A percentile compares a stretch with the other conserved stretches of the same genome.
Conservation (phyloP, 53 echinoderm and acorn worm genomes). For the Apostichopus leukothele region DNA sequence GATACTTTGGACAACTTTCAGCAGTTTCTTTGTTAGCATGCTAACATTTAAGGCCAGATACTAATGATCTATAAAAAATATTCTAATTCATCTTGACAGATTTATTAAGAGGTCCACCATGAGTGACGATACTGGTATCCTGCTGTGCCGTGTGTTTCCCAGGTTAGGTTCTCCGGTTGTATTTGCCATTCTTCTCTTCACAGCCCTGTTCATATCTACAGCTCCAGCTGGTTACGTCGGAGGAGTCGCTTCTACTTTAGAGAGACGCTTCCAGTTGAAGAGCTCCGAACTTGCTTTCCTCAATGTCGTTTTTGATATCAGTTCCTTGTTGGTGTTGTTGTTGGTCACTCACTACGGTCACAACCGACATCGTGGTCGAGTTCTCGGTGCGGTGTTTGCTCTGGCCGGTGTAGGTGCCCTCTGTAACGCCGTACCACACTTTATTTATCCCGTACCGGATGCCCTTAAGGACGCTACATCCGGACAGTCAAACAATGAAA, state of each 20-base stretch:
- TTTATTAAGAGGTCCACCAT: neutral
- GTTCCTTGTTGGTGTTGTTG: slow-evolving; percentile 55
- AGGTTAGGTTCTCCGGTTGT: neutral
- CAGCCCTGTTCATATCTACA: neutral
- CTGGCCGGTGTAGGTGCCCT: slow-evolving; percentile 59
- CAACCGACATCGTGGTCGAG: slow-evolving; percentile 65
- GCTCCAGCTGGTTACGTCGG: slow-evolving; percentile 54
- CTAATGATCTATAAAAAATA: no score
- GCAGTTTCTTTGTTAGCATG: no score
- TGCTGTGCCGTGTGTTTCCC: slow-evolving; percentile 18
- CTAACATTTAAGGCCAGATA: no score
- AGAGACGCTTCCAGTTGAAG: slow-evolving; percentile 70
- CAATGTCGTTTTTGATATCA: slow-evolving; percentile 53
- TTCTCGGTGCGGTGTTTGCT: slow-evolving; percentile 50
- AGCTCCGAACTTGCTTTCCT: slow-evolving; percentile 65
- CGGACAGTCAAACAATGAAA: neutral
- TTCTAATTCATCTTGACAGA: no score
- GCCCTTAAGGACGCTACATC: slow-evolving; percentile 1
- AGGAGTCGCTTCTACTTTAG: slow-evolving; percentile 63
- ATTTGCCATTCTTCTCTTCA: slow-evolving; percentile 22
- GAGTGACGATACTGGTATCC: neutral
- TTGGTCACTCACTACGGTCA: slow-evolving; percentile 76
- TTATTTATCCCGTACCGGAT: slow-evolving; percentile 56
- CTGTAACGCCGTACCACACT: slow-evolving; percentile 62
- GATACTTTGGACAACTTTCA: no score